Percentiles rank a stretch among this genome's conserved stretches.
Evolutionary conservation across 2,797 vertebrate genomes (phyloP).

Genomic region (Simalia tracyae): DNA sequence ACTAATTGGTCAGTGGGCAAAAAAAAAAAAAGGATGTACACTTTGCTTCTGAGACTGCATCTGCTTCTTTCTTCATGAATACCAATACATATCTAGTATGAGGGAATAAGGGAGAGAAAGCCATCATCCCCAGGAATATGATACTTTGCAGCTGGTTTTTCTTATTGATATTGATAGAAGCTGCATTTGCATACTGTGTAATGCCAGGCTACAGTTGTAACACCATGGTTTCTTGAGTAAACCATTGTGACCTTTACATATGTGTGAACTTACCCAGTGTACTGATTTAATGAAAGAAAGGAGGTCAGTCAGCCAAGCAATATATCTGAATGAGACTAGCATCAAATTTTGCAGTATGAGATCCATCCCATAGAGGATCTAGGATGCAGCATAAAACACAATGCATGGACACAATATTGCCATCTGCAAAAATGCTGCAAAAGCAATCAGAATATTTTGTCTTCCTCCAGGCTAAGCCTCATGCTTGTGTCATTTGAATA

Average conservation of each 20-base stretch:
- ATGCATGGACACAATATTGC: slow-evolving; percentile 2
- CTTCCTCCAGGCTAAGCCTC: slow-evolving; percentile 26
- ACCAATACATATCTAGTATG: neutral
- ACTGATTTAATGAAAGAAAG: neutral
- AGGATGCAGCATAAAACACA: fast-evolving
- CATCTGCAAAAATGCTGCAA: neutral
- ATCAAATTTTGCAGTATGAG: neutral
- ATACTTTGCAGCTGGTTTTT: neutral
- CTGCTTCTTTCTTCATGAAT: neutral
- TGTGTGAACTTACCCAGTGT: neutral
- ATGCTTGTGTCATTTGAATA: slow-evolving; percentile 20
- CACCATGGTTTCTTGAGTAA: neutral
- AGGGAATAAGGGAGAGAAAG: neutral
- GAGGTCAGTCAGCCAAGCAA: neutral
- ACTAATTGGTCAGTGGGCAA: neutral
- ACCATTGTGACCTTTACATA: neutral
- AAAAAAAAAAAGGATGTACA: neutral
- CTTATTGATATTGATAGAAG: neutral
- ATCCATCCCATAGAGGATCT: neutral
- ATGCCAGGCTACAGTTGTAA: neutral
- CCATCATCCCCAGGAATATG: neutral
- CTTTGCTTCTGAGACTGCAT: neutral
- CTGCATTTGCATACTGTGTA: neutral
- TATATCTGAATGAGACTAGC: neutral
- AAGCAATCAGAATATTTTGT: slow-evolving; percentile 39